These are phyloP conservation scores for Nemotelus pantherinus DNA, from an alignment of 2,888 invertebrate species.

Conservation along the genomic window DNA sequence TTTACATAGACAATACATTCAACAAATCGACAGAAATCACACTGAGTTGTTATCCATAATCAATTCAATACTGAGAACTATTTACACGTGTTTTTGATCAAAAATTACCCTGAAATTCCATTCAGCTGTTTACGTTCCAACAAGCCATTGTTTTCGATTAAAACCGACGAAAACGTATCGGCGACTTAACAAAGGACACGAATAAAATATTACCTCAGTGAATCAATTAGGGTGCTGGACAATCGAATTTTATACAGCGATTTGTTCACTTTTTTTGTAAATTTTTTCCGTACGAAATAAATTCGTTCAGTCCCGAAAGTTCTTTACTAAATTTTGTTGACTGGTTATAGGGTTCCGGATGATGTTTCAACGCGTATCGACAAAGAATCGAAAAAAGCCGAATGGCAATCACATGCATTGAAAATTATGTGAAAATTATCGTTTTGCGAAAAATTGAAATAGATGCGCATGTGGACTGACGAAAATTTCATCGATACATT, in stretches of 20 bases:
- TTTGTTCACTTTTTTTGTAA: conserved; percentile 41
- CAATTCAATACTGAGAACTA: conserved; percentile 43
- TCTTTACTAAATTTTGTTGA: not conserved
- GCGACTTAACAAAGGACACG: conserved; percentile 41
- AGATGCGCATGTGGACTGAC: no score
- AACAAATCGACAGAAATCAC: conserved; percentile 16
- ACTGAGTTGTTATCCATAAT: conserved; percentile 39
- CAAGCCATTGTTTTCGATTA: conserved; percentile 38
- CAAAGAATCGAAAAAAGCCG: no score
- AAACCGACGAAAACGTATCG: not conserved
- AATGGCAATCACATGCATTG: no score
- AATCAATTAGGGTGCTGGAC: conserved; percentile 46
- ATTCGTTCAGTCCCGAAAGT: conserved; percentile 9
- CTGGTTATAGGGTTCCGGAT: no score
- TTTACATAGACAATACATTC: no score
- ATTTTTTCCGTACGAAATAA: conserved; percentile 32
- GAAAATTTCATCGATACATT: no score
- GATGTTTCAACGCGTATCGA: no score
- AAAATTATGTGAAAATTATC: no score
- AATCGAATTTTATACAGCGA: conserved; percentile 46
- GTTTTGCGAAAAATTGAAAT: no score
- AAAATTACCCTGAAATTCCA: conserved; percentile 44
- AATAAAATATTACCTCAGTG: conserved; percentile 42
- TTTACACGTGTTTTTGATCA: conserved; percentile 47
- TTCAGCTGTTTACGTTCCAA: conserved; percentile 46